phyloP scores from a whole-genome alignment of 2,113 vertebrate species.

The Engystomops pustulosus region DNA sequence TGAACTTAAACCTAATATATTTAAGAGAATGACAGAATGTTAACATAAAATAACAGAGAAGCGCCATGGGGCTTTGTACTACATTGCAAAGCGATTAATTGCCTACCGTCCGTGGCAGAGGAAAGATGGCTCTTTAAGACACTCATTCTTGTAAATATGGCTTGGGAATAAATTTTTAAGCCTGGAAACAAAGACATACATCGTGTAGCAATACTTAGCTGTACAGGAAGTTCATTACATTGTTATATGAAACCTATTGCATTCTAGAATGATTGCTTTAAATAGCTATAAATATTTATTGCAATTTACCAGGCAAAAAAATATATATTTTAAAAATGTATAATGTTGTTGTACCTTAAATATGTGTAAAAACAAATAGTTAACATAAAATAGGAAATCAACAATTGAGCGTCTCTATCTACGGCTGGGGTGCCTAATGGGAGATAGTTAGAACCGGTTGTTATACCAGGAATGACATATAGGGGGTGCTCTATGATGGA shows the following conservation, averaged over 20 bases:
- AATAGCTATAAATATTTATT: conserved; percentile 30
- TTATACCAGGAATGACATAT: no score
- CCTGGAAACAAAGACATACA: neutral
- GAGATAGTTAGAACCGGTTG: no score
- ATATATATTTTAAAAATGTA: neutral
- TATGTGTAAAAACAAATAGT: neutral
- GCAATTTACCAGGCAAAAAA: neutral
- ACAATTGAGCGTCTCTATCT: no score
- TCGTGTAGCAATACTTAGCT: neutral
- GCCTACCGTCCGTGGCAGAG: neutral
- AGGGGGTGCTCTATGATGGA: no score
- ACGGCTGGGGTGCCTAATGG: no score
- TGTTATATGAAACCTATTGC: neutral
- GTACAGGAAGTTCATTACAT: neutral
- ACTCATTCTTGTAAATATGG: conserved; percentile 28
- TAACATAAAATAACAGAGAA: conserved; percentile 26
- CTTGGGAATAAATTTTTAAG: conserved; percentile 14
- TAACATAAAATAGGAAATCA: no score
- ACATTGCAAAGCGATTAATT: conserved; percentile 41
- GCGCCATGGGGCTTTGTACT: conserved; percentile 27
- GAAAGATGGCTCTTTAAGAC: conserved; percentile 18
- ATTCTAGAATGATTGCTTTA: neutral
- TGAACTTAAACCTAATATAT: conserved; percentile 38
- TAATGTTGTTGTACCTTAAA: neutral
- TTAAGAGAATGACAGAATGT: conserved; percentile 33